Base-by-base conservation (phyloP, 2,113 vertebrate species). In the Macquaria ambigua region DNA sequence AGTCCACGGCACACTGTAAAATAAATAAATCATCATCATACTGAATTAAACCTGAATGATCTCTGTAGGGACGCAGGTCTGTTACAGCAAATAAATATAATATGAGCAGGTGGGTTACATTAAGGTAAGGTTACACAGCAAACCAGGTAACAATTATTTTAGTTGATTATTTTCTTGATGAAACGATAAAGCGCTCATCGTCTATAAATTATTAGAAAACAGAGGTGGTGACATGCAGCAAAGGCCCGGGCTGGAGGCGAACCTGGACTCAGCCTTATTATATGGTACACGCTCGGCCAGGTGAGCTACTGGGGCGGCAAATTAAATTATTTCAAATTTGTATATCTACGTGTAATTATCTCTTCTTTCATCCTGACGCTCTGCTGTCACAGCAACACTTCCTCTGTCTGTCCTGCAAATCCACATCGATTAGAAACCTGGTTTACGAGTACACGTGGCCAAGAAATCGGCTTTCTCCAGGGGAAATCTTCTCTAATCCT, bases 1-100 rank as follows among this genome's bases (percentile, higher is more conserved):
- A 96, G 68, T 99, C 98, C 91, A 98, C 91, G 48, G 94, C 86
- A 59, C 94, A 96, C 98, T 99, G 82, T 61, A 48, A 31, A 78
- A 76, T 0, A 81, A 63, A 73, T 53, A n/a, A 12, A 3, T 62
- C 18, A 20, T 18, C 2, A 48, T 16, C 0, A 46, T 2, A 16
- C 23, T 14, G 6, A 70, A 52, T 52, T 16, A 12, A 20, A 50
- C 2, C 67, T 66, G 21, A 41, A 41, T 39, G 8, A 63, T 63
- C 31, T 37, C 28, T 6, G 8, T 9, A 7, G 8, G 2, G 28
- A 62, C 37, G 16, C 61, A 10, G 31, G 31, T 37, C 59, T 62
- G 8, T 20, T 20, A 63, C 8, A 20, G 52, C 52, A 21, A 53
- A 53, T 53, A 53, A 16, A 50, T 48, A 46, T 41, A 46, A 46